Percentiles rank a stretch among this genome's conserved stretches.
phyloP scores from a whole-genome alignment of 2,888 invertebrate genomes.

The Prenolepis imparis region DNA sequence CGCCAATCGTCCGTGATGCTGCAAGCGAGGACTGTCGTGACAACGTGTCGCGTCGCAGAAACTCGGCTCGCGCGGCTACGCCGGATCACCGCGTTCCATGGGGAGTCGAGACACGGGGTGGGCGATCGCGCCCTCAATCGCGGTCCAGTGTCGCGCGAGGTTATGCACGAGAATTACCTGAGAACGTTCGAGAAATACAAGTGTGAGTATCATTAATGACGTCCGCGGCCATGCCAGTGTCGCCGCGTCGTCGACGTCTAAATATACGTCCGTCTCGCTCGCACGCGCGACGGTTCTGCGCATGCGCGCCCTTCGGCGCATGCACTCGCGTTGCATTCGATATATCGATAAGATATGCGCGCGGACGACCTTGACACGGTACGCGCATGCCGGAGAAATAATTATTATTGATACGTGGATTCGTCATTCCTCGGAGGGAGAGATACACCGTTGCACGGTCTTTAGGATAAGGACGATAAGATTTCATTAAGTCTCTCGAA shows the following conservation, averaged over 20 bases:
- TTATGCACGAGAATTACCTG: slow-evolving; percentile 81
- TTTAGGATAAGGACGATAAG: neutral
- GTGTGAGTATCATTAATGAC: slow-evolving; percentile 79
- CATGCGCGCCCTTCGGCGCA: too few relatives aligned
- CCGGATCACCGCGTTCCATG: slow-evolving; percentile 39
- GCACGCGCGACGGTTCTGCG: neutral
- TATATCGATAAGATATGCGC: slow-evolving; percentile 56
- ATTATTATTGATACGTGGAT: slow-evolving; percentile 57
- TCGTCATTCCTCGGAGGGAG: neutral
- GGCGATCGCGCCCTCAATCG: slow-evolving; percentile 64
- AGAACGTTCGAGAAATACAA: slow-evolving; percentile 82
- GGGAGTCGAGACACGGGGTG: slow-evolving; percentile 41
- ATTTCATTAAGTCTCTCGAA: neutral
- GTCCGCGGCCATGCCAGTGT: slow-evolving; percentile 30
- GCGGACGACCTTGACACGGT: slow-evolving; percentile 65
- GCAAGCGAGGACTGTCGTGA: slow-evolving; percentile 75
- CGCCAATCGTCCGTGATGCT: slow-evolving; percentile 78
- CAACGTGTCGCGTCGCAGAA: slow-evolving; percentile 61
- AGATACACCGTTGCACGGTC: neutral
- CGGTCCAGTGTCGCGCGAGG: slow-evolving; percentile 70
- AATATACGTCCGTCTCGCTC: slow-evolving; percentile 8
- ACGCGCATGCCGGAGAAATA: slow-evolving; percentile 39
- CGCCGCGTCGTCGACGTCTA: neutral
- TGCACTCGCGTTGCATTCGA: slow-evolving; percentile 26
- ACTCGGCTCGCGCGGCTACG: slow-evolving; percentile 45